A percentile compares a stretch with the other conserved stretches of the same genome.
phyloP scores from a whole-genome alignment of 2,113 vertebrate species.

The Catagonus wagneri region DNA sequence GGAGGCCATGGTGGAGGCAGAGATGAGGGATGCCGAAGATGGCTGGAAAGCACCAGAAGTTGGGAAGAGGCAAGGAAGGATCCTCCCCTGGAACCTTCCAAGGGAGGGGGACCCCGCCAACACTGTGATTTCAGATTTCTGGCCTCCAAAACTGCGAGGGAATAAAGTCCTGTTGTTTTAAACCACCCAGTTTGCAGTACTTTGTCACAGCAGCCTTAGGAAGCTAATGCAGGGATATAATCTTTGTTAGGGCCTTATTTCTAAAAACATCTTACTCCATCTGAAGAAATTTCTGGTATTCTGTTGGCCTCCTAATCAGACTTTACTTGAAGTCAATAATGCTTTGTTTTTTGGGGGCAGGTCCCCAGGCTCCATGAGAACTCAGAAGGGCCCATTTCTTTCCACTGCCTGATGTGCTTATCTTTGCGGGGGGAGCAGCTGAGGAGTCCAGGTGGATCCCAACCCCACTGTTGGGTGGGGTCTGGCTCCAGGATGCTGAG shows the following conservation, averaged over 20 bases:
- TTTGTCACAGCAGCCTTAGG: neutral
- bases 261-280: neutral
- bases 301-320: neutral
- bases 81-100: neutral
- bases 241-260: neutral
- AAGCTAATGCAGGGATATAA: neutral
- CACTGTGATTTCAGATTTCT: neutral
- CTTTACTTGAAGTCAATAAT: neutral
- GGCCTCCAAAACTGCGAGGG: neutral
- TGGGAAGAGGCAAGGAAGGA: neutral
- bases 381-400: neutral
- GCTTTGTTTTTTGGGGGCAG: neutral
- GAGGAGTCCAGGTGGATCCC: neutral
- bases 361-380: neutral
- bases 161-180: neutral
- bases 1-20: accelerated
- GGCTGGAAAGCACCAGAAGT: neutral
- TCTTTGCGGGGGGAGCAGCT: neutral
- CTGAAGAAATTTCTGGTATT: neutral
- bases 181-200: neutral
- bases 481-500: neutral
- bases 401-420: neutral
- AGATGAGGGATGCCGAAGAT: neutral
- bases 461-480: neutral
- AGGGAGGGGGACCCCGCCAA: too few relatives aligned